Percentiles rank a stretch among this genome's conserved stretches.
These are phyloP conservation scores for Xylota segnis DNA, from an alignment of 2,888 invertebrate genomes.

Conservation along the genomic window DNA sequence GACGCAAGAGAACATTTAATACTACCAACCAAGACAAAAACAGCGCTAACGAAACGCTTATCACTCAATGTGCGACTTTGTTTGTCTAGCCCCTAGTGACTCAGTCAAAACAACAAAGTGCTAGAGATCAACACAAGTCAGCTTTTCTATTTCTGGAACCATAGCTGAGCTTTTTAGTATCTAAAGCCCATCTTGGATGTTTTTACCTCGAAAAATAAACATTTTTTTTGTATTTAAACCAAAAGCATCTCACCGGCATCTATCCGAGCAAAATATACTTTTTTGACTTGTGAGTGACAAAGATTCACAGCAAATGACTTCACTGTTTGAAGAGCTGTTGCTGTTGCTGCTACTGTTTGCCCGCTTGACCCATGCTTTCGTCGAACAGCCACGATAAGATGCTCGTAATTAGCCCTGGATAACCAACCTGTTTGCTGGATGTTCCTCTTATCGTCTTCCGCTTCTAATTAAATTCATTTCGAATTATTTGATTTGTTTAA, in stretches of 20 bases:
- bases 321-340: background rate
- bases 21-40: too few species aligned
- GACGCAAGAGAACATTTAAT: too few species aligned
- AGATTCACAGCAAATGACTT: conserved; percentile 11
- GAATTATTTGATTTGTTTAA: background rate
- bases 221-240: too few species aligned
- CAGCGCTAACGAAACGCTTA: too few species aligned
- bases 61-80: too few species aligned
- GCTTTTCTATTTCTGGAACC: too few species aligned
- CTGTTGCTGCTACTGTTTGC: background rate
- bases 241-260: background rate
- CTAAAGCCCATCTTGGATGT: too few species aligned
- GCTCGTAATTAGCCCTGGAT: background rate
- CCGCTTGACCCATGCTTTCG: conserved; percentile 11
- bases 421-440: conserved; percentile 16
- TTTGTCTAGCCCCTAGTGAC: too few species aligned
- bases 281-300: conserved; percentile 7
- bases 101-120: too few species aligned
- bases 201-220: too few species aligned
- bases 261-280: background rate
- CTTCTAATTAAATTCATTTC: conserved; percentile 1
- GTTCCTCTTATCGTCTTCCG: conserved; percentile 25
- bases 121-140: too few species aligned
- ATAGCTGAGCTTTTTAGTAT: too few species aligned
- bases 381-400: background rate